Conservation (phyloP, 2,888 invertebrate species). For the Cetonia aurata region DNA sequence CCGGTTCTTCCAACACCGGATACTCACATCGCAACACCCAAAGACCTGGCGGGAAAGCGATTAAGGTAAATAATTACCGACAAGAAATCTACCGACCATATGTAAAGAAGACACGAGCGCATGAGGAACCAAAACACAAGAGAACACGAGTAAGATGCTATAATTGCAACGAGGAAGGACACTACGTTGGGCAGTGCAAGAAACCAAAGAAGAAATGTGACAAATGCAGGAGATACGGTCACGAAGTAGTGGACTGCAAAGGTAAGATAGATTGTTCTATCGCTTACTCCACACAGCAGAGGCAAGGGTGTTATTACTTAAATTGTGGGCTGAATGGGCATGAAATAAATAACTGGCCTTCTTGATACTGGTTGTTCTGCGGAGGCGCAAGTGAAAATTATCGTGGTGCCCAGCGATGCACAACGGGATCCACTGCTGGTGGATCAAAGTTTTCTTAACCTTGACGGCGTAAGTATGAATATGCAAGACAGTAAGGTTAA, state of each 20-base stretch:
- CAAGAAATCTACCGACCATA: too few species aligned
- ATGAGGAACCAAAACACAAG: too few species aligned
- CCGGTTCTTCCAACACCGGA: neutral
- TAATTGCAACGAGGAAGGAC: conserved; percentile 11
- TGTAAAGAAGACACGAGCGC: too few species aligned
- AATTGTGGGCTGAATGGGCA: conserved; percentile 26
- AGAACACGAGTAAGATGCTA: conserved; percentile 9
- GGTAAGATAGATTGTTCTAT: neutral
- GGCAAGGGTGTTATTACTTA: conserved; percentile 15
- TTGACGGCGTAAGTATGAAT: neutral
- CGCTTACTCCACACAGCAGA: neutral
- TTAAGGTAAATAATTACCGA: too few species aligned
- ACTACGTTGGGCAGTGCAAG: conserved; percentile 7
- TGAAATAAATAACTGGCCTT: conserved; percentile 1
- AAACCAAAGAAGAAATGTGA: conserved; percentile 19
- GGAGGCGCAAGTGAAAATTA: conserved; percentile 1
- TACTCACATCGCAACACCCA: too few species aligned
- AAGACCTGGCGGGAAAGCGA: too few species aligned
- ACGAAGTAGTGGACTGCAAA: too few species aligned
- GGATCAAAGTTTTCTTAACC: neutral
- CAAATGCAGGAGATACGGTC: conserved; percentile 3
- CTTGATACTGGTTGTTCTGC: conserved; percentile 1
- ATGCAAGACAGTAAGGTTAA: conserved; percentile 3
- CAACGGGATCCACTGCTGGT: conserved; percentile 26
- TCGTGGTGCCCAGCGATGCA: conserved; percentile 7